These are phyloP conservation scores for Atta texana DNA, from an alignment of 1,140 invertebrate species.

Conservation along the genomic window DNA sequence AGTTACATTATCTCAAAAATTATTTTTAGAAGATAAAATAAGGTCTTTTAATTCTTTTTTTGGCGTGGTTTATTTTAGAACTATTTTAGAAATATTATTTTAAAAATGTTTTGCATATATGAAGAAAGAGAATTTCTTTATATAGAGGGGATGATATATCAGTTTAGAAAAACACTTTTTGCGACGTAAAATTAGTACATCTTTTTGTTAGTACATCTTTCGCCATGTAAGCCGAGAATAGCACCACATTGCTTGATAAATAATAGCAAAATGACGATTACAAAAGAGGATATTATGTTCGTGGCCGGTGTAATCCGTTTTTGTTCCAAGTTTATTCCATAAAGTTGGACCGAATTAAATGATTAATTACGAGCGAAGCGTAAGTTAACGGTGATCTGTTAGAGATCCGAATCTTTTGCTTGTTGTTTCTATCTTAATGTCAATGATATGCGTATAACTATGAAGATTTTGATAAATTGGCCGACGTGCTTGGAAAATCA, in stretches of 20 bases:
- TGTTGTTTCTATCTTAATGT: not conserved
- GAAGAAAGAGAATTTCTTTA: not conserved
- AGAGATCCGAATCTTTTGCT: not conserved
- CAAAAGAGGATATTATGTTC: conserved; percentile 12
- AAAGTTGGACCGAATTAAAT: conserved; percentile 19
- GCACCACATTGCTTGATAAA: conserved; percentile 26
- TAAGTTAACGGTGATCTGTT: not conserved
- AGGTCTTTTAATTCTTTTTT: too few species aligned
- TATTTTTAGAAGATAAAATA: too few species aligned
- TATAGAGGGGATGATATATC: not conserved
- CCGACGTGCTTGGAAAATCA: not conserved
- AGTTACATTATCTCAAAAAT: too few species aligned
- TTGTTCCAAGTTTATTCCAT: not conserved
- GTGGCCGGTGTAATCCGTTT: not conserved
- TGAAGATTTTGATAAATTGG: conserved; percentile 1
- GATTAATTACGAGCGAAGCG: not conserved
- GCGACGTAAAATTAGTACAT: conserved; percentile 7
- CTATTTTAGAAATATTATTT: not conserved
- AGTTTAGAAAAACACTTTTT: not conserved
- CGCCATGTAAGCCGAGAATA: not conserved
- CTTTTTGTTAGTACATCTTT: not conserved
- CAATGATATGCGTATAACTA: not conserved
- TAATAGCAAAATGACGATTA: conserved; percentile 42
- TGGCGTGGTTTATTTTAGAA: not conserved
- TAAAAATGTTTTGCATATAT: not conserved